Evolutionary conservation across 2,888 invertebrate species (phyloP).

Genomic region (Lasioglossum villosulum): DNA sequence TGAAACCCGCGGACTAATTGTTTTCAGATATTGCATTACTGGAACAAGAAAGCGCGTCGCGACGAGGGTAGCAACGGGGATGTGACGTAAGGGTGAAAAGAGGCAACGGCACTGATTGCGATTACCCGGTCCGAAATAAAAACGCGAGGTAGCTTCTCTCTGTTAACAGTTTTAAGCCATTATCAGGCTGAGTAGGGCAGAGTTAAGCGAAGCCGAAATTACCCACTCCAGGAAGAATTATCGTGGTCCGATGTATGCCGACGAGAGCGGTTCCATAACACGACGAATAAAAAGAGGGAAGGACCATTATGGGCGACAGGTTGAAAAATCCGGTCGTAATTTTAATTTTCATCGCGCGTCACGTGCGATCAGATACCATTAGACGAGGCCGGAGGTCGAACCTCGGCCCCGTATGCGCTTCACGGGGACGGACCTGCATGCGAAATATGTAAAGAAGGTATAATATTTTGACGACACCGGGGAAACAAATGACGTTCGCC

Average conservation of each 20-base stretch:
- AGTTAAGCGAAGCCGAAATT: conserved; percentile 11
- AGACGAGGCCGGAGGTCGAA: conserved; percentile 8
- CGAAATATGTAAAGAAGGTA: conserved; percentile 37
- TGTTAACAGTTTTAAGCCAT: conserved; percentile 3
- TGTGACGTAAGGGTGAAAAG: not conserved
- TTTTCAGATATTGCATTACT: not conserved
- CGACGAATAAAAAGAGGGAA: conserved; percentile 17
- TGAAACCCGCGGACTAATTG: not conserved
- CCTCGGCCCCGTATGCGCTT: not conserved
- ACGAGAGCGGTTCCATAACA: not conserved
- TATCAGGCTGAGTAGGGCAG: conserved; percentile 2
- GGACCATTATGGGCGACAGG: conserved; percentile 21
- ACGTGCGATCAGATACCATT: conserved; percentile 35
- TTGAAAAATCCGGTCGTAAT: conserved; percentile 39
- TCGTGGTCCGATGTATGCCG: not conserved
- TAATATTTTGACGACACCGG: conserved; percentile 45
- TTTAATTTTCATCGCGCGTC: conserved; percentile 42
- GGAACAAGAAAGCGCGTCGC: not conserved
- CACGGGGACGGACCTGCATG: conserved; percentile 9
- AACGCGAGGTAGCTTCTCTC: not conserved
- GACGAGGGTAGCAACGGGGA: not conserved
- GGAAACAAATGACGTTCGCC: conserved; percentile 41
- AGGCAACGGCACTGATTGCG: not conserved
- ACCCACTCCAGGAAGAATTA: conserved; percentile 10
- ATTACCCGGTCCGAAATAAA: conserved; percentile 8